These are phyloP conservation scores for Zaprionus lachaisei DNA, from an alignment of 1,140 invertebrate species.

Conservation along the genomic window DNA sequence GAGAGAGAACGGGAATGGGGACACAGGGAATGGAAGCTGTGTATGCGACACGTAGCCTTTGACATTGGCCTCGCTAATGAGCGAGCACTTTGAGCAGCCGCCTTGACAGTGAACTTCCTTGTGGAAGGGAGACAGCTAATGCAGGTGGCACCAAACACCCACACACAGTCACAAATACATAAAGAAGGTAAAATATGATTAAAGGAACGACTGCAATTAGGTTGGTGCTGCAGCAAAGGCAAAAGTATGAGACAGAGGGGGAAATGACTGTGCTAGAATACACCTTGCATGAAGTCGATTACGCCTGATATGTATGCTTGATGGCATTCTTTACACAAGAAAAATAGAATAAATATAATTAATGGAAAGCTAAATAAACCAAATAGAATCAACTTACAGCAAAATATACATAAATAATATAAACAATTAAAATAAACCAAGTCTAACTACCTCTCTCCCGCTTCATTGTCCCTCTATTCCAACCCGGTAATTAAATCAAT, in stretches of 20 bases:
- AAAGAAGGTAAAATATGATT: slow-evolving; percentile 24
- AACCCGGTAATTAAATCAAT: not conserved
- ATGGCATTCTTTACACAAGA: no score
- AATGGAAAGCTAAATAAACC: not conserved
- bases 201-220: slow-evolving; percentile 16
- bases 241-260: not conserved
- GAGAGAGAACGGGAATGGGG: no score
- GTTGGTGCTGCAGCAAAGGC: slow-evolving; percentile 3
- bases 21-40: slow-evolving; percentile 6
- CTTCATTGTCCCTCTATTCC: not conserved
- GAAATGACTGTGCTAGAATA: not conserved
- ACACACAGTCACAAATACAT: slow-evolving; percentile 19
- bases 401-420: not conserved
- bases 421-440: not conserved
- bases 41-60: slow-evolving; percentile 73
- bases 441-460: not conserved
- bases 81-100: slow-evolving; percentile 69
- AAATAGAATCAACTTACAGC: not conserved
- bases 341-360: not conserved
- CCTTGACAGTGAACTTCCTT: slow-evolving; percentile 67
- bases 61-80: slow-evolving; percentile 78
- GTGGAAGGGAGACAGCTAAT: slow-evolving; percentile 4
- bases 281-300: slow-evolving; percentile 1
- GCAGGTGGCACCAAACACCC: slow-evolving; percentile 1
- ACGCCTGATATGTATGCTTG: no score